Conservation (phyloP, 2,797 vertebrate species). For the Acipenser oxyrinchus region DNA sequence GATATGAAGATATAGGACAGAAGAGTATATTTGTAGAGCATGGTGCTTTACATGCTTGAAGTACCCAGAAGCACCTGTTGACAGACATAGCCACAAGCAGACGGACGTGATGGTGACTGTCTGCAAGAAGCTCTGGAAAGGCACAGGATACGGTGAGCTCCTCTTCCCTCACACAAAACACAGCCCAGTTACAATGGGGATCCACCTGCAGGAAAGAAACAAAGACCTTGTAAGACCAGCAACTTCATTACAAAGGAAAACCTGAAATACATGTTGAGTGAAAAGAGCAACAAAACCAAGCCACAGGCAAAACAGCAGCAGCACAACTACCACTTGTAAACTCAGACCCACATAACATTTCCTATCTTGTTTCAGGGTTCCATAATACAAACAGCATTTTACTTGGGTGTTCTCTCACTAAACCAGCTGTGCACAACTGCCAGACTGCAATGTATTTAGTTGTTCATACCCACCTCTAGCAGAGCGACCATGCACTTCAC, state of each 20-base stretch:
- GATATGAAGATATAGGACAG: no score
- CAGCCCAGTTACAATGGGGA: conserved; percentile 76
- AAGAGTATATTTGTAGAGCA: not conserved
- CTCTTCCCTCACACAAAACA: conserved; percentile 57
- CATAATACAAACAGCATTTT: not conserved
- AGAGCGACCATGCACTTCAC: conserved; percentile 77
- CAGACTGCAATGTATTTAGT: no score
- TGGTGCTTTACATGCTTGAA: not conserved
- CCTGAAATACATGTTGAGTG: no score
- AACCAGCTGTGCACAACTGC: no score
- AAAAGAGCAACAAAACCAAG: not conserved
- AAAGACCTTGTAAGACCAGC: not conserved
- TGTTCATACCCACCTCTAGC: conserved; percentile 70
- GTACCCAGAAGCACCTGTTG: conserved; percentile 58
- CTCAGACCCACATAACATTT: no score
- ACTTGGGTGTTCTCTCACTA: no score
- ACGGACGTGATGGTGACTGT: conserved; percentile 78
- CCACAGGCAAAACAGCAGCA: not conserved
- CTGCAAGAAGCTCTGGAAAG: conserved; percentile 76
- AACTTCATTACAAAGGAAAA: not conserved
- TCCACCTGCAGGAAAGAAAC: conserved; percentile 60
- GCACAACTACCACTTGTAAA: no score
- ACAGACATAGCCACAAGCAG: conserved; percentile 77
- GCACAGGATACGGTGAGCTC: conserved; percentile 58
- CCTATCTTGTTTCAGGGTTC: no score